Base-by-base conservation (phyloP, 2,113 vertebrate species). In the Tragelaphus scriptus region DNA sequence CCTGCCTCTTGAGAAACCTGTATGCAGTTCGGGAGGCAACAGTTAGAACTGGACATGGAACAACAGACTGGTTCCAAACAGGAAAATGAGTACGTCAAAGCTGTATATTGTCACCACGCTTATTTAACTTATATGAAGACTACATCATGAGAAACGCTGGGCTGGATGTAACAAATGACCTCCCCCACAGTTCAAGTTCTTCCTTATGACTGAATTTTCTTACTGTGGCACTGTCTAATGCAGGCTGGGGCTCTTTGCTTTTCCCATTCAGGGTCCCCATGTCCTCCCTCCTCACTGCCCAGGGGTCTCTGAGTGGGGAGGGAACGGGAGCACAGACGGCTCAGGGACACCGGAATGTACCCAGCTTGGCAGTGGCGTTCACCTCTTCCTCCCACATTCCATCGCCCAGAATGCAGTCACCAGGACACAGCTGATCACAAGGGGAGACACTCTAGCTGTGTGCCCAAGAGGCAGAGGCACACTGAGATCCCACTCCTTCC, bases 311-410 rank as follows among this genome's bases (percentile, higher is more conserved):
- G 36, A 25, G 55, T 3, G 19, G 49, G 40, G 6, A 59, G 49
- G 88, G 9, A 5, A 36, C 0, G 3, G 61, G 63, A 44, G 32
- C 4, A 13, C 26, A 13, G 17, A 21, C 0, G 6, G 30, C 40
- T 26, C 21, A 16, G 58, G 12, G 12, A 16, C 13, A 7, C 30
- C 5, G 10, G 19, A 0, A 3, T 36, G 81, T 6, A 51, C 55
- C 3, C 16, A 79, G 30, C 40, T 59, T 36, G 19, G 75, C 26
- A 49, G 23, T 25, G 40, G n/a, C 0, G 0, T n/a, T 87, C 8
- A 2, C 28, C 7, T 8, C 30, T 63, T 40, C 32, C 7, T 44
- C 53, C 7, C 30, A 16, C 14, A 6, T 30, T 51, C 30, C 28
- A 30, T 7, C 1, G 1, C 21, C 25, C 23, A 71, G 65, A 77